phyloP scores from a whole-genome alignment of 2,113 vertebrate species.

The Lathamus discolor region DNA sequence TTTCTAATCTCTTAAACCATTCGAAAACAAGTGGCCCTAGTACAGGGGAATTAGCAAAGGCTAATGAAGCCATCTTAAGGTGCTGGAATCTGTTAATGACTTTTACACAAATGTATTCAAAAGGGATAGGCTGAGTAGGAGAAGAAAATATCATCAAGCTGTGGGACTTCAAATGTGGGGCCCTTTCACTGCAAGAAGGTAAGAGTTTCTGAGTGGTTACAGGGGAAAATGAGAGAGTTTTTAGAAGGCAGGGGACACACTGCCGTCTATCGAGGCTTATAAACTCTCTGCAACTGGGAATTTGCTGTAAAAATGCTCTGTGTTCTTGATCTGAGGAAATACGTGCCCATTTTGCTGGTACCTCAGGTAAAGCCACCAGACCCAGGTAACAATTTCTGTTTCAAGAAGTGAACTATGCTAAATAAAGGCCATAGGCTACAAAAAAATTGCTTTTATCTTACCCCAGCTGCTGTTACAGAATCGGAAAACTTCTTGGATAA shows the following conservation, averaged over 20 bases:
- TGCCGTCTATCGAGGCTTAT: background rate
- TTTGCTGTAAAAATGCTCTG: background rate
- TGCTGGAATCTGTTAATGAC: background rate
- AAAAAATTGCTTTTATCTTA: conserved; percentile 69
- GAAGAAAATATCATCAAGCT: background rate
- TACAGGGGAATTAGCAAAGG: background rate
- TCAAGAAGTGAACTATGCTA: background rate
- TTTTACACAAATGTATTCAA: background rate
- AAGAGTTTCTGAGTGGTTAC: background rate
- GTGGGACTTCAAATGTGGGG: background rate
- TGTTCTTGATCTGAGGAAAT: background rate
- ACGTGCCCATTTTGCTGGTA: background rate
- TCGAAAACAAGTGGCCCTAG: background rate
- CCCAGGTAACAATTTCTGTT: background rate
- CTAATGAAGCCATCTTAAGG: background rate
- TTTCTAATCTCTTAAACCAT: background rate
- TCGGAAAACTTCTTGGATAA: conserved; percentile 88
- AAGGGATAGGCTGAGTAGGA: background rate
- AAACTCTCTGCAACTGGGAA: background rate
- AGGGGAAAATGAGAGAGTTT: background rate
- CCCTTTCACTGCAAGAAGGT: background rate
- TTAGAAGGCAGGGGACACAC: background rate
- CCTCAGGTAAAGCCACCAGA: background rate
- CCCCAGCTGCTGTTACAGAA: conserved; percentile 85
- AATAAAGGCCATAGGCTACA: background rate